A percentile compares a stretch with the other conserved stretches of the same genome.
These are phyloP conservation scores for Megathymus violae DNA, from an alignment of 1,140 invertebrate species.

Conservation along the genomic window DNA sequence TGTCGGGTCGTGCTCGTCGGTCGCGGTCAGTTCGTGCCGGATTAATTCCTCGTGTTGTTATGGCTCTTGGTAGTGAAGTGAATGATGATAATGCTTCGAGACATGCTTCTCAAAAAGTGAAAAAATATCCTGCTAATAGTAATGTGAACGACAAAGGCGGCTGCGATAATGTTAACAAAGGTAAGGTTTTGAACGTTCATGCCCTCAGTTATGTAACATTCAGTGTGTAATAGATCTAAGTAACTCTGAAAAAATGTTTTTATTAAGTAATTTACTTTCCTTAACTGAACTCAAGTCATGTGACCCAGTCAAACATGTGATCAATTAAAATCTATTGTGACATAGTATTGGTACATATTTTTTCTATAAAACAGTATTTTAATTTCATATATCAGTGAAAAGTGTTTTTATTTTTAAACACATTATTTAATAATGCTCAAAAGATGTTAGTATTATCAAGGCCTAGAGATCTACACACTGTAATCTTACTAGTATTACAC, in stretches of 20 bases:
- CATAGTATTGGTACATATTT: background rate
- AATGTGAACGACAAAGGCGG: constrained; percentile 71
- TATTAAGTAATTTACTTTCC: constrained; percentile 42
- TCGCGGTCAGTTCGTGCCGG: constrained; percentile 78
- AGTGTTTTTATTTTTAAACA: constrained; percentile 5
- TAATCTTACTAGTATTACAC: constrained; percentile 19
- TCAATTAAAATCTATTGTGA: constrained; percentile 24
- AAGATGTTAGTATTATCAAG: background rate
- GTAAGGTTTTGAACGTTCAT: constrained; percentile 75
- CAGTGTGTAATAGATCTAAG: constrained; percentile 51
- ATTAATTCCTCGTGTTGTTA: constrained; percentile 83
- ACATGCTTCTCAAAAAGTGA: constrained; percentile 80
- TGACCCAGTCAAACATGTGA: constrained; percentile 53
- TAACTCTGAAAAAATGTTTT: constrained; percentile 38
- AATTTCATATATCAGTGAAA: background rate
- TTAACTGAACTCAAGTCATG: constrained; percentile 60
- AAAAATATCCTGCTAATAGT: constrained; percentile 75
- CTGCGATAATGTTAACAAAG: constrained; percentile 75
- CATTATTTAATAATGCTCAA: too few species aligned
- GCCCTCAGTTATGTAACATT: constrained; percentile 82
- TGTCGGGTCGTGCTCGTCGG: constrained; percentile 76
- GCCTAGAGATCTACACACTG: too few species aligned
- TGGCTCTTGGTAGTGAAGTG: constrained; percentile 84
- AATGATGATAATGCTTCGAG: constrained; percentile 80
- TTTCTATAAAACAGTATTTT: background rate